A percentile compares a stretch with the other conserved stretches of the same genome.
phyloP scores from a whole-genome alignment of 2,113 vertebrate genomes.

The Psilopsiagon aurifrons region DNA sequence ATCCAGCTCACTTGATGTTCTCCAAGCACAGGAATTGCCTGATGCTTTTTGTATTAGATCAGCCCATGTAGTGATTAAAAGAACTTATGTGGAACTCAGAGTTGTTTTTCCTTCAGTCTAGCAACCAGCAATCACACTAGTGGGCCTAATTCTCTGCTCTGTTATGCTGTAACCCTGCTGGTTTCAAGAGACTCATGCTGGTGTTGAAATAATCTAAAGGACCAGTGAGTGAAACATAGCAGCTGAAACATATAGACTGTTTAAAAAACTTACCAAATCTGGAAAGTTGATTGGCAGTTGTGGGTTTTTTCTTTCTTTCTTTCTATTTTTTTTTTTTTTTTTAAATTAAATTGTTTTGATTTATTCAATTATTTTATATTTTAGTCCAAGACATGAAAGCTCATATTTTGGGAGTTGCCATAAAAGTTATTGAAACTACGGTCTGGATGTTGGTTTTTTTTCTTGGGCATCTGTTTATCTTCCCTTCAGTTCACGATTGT shows the following conservation, averaged over 20 bases:
- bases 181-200: conserved; percentile 42
- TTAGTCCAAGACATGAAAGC: not conserved
- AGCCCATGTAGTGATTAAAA: not conserved
- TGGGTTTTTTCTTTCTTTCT: not conserved
- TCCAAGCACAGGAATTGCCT: not conserved
- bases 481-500: not conserved
- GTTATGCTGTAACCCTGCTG: conserved; percentile 33
- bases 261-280: not conserved
- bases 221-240: not conserved
- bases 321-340: rapidly evolving
- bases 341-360: not conserved
- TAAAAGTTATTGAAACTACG: not conserved
- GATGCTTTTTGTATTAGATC: conserved; percentile 24
- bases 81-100: not conserved
- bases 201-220: conserved; percentile 25
- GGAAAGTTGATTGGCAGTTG: not conserved
- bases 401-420: not conserved
- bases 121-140: conserved; percentile 25
- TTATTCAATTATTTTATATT: not conserved
- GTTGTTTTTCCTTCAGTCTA: conserved; percentile 16
- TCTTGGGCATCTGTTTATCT: not conserved
- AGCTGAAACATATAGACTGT: not conserved
- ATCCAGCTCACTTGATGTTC: not conserved
- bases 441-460: not conserved
- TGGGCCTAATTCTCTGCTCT: conserved; percentile 9